Conservation (phyloP, 1,140 invertebrate genomes). For the Pogonomyrmex californicus region DNA sequence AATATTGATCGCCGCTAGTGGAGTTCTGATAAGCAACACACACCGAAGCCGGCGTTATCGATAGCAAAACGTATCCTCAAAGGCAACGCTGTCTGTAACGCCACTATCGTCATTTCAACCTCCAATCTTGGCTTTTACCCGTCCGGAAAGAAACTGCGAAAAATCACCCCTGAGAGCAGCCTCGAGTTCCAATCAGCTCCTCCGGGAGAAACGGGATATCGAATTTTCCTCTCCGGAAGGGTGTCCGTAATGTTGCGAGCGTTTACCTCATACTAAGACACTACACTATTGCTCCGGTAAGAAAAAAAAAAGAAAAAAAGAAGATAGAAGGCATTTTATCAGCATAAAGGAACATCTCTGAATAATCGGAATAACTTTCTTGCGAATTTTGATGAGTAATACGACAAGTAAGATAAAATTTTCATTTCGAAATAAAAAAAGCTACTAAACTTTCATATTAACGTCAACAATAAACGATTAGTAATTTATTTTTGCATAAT, state of each 20-base stretch:
- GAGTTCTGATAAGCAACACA: conserved; percentile 45
- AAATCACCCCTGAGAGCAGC: conserved; percentile 1
- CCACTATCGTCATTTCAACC: conserved; percentile 6
- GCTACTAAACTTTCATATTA: not conserved
- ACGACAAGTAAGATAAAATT: not conserved
- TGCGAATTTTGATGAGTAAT: conserved; percentile 9
- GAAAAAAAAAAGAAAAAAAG: conserved; percentile 1
- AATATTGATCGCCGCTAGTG: conserved; percentile 47
- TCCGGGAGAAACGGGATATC: conserved; percentile 26
- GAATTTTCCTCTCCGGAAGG: conserved; percentile 26
- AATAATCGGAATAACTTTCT: conserved; percentile 16
- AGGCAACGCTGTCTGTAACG: conserved; percentile 16
- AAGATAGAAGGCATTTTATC: conserved; percentile 8
- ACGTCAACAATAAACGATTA: not conserved
- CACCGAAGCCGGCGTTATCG: conserved; percentile 8
- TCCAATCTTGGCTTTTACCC: conserved; percentile 20
- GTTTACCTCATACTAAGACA: conserved; percentile 32
- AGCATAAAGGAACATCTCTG: not conserved
- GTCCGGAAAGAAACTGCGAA: conserved; percentile 41
- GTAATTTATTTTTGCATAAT: not conserved
- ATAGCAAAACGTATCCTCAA: conserved; percentile 35
- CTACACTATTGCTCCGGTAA: not conserved
- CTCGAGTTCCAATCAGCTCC: not conserved
- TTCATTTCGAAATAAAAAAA: not conserved
- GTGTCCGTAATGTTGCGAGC: conserved; percentile 34